These are phyloP conservation scores for Panonychus citri DNA, from an alignment of 1,140 invertebrate species.

Conservation along the genomic window DNA sequence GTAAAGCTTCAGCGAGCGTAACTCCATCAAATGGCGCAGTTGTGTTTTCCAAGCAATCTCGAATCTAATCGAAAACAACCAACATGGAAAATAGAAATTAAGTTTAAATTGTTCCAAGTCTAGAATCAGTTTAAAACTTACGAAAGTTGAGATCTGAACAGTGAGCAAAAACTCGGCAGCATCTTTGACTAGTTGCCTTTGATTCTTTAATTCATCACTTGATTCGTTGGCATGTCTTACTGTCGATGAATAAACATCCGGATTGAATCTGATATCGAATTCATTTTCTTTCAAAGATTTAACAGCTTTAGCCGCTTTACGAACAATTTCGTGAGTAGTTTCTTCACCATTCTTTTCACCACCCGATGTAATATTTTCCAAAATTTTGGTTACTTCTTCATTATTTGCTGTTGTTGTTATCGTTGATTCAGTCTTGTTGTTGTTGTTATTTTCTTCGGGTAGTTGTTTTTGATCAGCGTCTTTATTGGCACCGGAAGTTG, in stretches of 20 bases:
- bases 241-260: conserved; percentile 84
- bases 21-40: conserved; percentile 79
- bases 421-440: too few species aligned
- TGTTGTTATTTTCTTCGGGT: too few species aligned
- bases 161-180: conserved; percentile 81
- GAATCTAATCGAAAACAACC: conserved; percentile 35
- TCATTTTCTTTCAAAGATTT: conserved; percentile 49
- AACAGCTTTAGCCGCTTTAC: conserved; percentile 60
- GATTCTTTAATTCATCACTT: conserved; percentile 43
- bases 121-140: conserved; percentile 28
- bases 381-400: conserved; percentile 35
- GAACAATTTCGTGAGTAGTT: conserved; percentile 65
- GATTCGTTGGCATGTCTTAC: conserved; percentile 53
- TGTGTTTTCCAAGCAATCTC: conserved; percentile 73
- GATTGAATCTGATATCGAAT: conserved; percentile 93
- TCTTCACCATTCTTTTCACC: conserved; percentile 59
- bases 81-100: conserved; percentile 1
- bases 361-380: conserved; percentile 54
- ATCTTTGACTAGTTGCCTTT: conserved; percentile 71
- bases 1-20: conserved; percentile 77
- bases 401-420: too few species aligned
- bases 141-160: conserved; percentile 77
- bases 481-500: too few species aligned
- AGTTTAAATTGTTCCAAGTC: conserved; percentile 1
- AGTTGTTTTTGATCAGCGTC: too few species aligned